These are phyloP conservation scores for Rhineura floridana DNA, from an alignment of 2,113 vertebrate genomes.

Conservation along the genomic window DNA sequence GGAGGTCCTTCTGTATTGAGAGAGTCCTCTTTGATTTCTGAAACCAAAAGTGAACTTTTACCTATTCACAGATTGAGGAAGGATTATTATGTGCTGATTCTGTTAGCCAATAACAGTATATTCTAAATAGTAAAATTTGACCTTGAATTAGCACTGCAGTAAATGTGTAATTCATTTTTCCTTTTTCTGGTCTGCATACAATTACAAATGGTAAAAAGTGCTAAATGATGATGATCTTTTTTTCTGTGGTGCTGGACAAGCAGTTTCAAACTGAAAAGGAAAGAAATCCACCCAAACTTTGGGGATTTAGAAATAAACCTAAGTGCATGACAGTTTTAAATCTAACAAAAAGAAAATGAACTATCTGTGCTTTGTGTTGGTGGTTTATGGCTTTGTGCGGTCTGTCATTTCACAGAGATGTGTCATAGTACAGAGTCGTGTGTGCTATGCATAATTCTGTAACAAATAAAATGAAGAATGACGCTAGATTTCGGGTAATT, in stretches of 20 bases:
- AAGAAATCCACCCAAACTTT: background rate
- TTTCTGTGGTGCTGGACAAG: conserved; percentile 16
- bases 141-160: conserved; percentile 29
- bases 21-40: background rate
- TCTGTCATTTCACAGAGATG: background rate
- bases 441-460: conserved; percentile 19
- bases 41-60: conserved; percentile 1
- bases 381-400: conserved; percentile 1
- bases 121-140: conserved; percentile 22
- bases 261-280: conserved; percentile 12
- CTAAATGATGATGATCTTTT: background rate
- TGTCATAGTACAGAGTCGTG: background rate
- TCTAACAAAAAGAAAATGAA: conserved; percentile 29
- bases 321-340: conserved; percentile 19
- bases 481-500: conserved; percentile 30
- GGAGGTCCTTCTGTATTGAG: background rate
- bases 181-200: conserved; percentile 2
- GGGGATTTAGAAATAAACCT: conserved; percentile 28
- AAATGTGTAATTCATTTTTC: background rate
- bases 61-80: background rate
- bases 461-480: conserved; percentile 22
- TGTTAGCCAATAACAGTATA: conserved; percentile 22
- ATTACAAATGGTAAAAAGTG: conserved; percentile 20
- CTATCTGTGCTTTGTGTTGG: background rate
- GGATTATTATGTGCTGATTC: conserved; percentile 3